A percentile compares a stretch with the other conserved stretches of the same genome.
These are phyloP conservation scores for Altica lythri DNA, from an alignment of 2,888 invertebrate species.

Conservation along the genomic window DNA sequence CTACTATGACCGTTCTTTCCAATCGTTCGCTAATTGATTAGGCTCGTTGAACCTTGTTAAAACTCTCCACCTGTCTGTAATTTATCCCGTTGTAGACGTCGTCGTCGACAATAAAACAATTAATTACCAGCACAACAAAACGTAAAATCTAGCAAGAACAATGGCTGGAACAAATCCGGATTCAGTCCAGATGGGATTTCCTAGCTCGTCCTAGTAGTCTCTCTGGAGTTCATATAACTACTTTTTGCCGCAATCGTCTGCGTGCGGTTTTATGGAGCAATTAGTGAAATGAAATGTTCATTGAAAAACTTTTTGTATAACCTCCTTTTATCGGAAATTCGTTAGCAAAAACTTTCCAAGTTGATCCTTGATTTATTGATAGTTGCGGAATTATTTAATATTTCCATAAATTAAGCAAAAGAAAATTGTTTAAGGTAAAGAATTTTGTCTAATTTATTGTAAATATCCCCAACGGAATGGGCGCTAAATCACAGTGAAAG, in stretches of 20 bases:
- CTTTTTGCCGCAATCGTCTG: conserved; percentile 16
- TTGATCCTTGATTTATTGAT: too few relatives aligned
- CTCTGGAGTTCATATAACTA: conserved; percentile 17
- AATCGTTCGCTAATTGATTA: conserved; percentile 16
- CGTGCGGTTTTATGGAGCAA: conserved; percentile 18
- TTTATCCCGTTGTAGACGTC: conserved; percentile 12
- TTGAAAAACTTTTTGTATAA: conserved; percentile 20
- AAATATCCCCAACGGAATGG: too few relatives aligned
- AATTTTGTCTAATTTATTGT: too few relatives aligned
- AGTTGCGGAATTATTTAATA: too few relatives aligned
- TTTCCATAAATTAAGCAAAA: too few relatives aligned
- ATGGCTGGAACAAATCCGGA: conserved; percentile 15
- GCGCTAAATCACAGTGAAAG: too few relatives aligned
- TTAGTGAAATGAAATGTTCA: conserved; percentile 23
- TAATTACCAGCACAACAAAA: conserved; percentile 12
- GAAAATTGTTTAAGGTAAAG: too few relatives aligned
- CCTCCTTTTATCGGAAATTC: conserved; percentile 6
- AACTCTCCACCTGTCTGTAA: conserved; percentile 15
- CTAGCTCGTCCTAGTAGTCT: conserved; percentile 21
- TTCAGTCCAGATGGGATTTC: conserved; percentile 22
- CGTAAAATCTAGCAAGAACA: conserved; percentile 12
- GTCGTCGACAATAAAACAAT: conserved; percentile 18
- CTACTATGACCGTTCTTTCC: background rate
- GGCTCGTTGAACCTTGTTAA: conserved; percentile 12
- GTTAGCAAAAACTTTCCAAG: too few relatives aligned